A percentile compares a stretch with the other conserved stretches of the same genome.
These are phyloP conservation scores for Tenodera sinensis DNA, from an alignment of 2,888 invertebrate species.

Conservation along the genomic window DNA sequence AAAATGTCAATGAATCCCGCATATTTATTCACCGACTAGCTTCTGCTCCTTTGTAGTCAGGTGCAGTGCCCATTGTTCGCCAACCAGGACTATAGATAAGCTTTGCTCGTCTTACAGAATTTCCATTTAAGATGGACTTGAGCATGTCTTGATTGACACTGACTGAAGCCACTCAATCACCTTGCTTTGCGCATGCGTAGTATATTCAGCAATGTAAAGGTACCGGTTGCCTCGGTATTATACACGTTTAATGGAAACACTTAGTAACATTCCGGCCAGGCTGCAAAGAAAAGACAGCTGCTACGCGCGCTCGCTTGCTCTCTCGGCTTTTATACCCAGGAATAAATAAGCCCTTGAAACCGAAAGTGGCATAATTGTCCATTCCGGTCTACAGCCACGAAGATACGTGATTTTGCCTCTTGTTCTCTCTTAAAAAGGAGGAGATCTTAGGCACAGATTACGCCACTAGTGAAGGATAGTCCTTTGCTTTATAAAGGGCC, in stretches of 20 bases:
- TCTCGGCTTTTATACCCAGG: not conserved
- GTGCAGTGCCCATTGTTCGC: not conserved
- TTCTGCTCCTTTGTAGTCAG: not conserved
- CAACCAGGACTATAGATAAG: slow-evolving; percentile 1
- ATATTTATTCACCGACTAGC: not conserved
- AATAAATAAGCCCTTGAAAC: not conserved
- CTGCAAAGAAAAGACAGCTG: not conserved
- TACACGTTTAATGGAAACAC: slow-evolving; percentile 8
- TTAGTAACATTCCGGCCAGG: slow-evolving; percentile 1
- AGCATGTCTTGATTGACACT: slow-evolving; percentile 14
- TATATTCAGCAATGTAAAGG: not conserved
- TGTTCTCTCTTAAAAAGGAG: not conserved
- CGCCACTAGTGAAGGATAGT: slow-evolving; percentile 1
- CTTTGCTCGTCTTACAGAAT: not conserved
- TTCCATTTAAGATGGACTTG: slow-evolving; percentile 9
- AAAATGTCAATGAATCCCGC: not conserved
- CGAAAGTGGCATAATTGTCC: slow-evolving; percentile 1
- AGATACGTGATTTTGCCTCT: not conserved
- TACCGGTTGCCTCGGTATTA: not conserved
- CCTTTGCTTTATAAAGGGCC: not conserved
- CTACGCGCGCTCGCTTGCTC: no score
- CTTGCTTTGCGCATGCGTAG: slow-evolving; percentile 1
- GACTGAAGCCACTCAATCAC: slow-evolving; percentile 17
- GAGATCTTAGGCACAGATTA: slow-evolving; percentile 1
- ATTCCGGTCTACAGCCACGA: not conserved